A percentile compares a stretch with the other conserved stretches of the same genome.
These are phyloP conservation scores for Hesperia comma DNA, from an alignment of 2,888 invertebrate species.

Conservation along the genomic window DNA sequence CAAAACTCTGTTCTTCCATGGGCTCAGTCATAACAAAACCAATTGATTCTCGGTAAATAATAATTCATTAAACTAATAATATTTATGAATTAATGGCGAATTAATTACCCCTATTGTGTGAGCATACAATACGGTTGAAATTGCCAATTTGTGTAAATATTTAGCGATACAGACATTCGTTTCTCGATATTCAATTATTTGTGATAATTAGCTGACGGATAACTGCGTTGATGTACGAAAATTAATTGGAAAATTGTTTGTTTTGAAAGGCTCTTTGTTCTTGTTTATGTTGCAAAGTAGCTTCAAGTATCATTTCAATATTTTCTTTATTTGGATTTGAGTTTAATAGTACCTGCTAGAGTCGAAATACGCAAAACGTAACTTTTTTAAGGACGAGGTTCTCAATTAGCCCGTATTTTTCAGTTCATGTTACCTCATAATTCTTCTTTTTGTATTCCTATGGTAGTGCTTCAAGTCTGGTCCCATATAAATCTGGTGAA, in stretches of 20 bases:
- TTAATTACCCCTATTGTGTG: conserved; percentile 17
- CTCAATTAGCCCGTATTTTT: too few relatives aligned
- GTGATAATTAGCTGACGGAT: neutral
- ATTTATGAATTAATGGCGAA: conserved; percentile 14
- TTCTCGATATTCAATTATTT: conserved; percentile 17
- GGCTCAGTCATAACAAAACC: conserved; percentile 2
- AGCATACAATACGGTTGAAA: conserved; percentile 3
- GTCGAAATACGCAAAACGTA: too few relatives aligned
- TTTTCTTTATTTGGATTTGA: neutral
- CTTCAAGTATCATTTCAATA: neutral
- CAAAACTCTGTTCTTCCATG: neutral
- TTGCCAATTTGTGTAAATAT: conserved; percentile 12
- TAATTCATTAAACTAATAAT: conserved; percentile 2
- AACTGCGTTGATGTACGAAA: neutral
- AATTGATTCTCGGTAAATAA: neutral
- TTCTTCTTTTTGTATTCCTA: too few relatives aligned
- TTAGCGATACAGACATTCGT: neutral
- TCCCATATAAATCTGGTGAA: too few relatives aligned
- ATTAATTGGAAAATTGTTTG: neutral
- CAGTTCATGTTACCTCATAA: too few relatives aligned
- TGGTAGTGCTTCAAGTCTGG: too few relatives aligned
- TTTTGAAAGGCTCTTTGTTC: neutral
- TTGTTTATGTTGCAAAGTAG: neutral
- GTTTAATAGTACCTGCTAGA: too few relatives aligned
- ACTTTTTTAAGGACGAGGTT: too few relatives aligned